phyloP scores from a whole-genome alignment of 2,888 invertebrate genomes.

The Thymelicus acteon region DNA sequence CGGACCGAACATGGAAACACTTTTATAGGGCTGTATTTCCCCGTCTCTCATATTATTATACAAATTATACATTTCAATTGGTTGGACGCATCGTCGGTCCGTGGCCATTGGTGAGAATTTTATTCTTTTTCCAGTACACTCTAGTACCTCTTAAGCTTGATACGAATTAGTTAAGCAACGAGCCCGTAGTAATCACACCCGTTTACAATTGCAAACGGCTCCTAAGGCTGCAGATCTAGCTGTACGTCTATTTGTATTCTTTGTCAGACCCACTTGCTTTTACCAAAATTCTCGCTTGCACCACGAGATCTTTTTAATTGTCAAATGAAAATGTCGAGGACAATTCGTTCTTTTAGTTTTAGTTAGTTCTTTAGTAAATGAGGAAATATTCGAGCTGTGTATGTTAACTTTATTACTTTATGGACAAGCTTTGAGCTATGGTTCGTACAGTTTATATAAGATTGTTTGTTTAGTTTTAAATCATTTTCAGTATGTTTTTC shows the following conservation, averaged over 20 bases:
- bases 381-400: too few relatives aligned
- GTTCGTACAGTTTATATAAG: too few relatives aligned
- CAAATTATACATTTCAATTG: conserved; percentile 67
- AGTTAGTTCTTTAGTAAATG: conserved; percentile 1
- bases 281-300: conserved; percentile 29
- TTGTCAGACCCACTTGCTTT: conserved; percentile 48
- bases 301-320: conserved; percentile 26
- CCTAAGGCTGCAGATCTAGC: conserved; percentile 66
- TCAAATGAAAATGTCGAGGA: conserved; percentile 26
- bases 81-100: conserved; percentile 49
- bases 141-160: conserved; percentile 63
- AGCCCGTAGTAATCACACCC: conserved; percentile 67
- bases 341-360: conserved; percentile 18
- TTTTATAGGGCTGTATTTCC: conserved; percentile 59
- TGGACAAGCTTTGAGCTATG: too few relatives aligned
- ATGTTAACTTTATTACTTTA: too few relatives aligned
- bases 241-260: conserved; percentile 65
- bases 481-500: too few relatives aligned
- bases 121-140: conserved; percentile 58
- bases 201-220: conserved; percentile 75
- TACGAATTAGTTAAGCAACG: conserved; percentile 75
- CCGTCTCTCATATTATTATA: conserved; percentile 58
- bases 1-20: conserved; percentile 66
- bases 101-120: conserved; percentile 56
- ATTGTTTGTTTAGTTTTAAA: too few relatives aligned